Conservation (phyloP, 2,113 vertebrate species). For the Triplophysa dalaica region DNA sequence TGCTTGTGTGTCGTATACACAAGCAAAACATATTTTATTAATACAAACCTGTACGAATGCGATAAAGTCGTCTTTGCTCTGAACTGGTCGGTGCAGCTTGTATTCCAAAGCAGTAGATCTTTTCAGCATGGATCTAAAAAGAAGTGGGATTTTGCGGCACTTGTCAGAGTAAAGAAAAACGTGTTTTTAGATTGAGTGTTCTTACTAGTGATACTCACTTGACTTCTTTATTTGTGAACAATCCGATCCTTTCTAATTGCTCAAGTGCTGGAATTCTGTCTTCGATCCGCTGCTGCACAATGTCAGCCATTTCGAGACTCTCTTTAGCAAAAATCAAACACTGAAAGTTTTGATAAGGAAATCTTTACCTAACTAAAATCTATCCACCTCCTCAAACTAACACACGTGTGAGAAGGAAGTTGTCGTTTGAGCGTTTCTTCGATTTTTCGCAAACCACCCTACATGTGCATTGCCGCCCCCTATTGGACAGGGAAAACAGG, state of each 20-base stretch:
- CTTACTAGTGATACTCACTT: conserved; percentile 72
- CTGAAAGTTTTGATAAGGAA: not conserved
- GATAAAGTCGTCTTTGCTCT: conserved; percentile 90
- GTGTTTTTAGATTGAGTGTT: accelerated
- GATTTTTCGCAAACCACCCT: no score
- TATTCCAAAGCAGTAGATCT: conserved; percentile 90
- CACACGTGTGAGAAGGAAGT: conserved; percentile 68
- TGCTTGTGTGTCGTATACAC: not conserved
- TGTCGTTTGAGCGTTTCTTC: conserved; percentile 38
- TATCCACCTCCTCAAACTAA: not conserved
- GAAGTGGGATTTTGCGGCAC: not conserved
- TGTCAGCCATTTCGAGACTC: conserved; percentile 80
- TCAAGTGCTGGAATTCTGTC: conserved; percentile 86
- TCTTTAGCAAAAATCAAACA: not conserved
- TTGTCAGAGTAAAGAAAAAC: no score
- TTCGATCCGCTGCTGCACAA: conserved; percentile 86
- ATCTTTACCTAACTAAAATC: not conserved
- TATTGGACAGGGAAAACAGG: no score
- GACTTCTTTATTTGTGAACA: conserved; percentile 85
- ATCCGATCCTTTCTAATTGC: conserved; percentile 89
- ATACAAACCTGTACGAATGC: conserved; percentile 84
- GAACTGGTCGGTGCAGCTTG: conserved; percentile 83
- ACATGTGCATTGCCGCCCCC: no score
- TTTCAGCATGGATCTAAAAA: conserved; percentile 83
- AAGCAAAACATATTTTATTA: no score